Evolutionary conservation across 1,140 invertebrate genomes (phyloP), one percentile per base, ranked within the genome.

Genomic region (Macrobrachium rosenbergii): DNA sequence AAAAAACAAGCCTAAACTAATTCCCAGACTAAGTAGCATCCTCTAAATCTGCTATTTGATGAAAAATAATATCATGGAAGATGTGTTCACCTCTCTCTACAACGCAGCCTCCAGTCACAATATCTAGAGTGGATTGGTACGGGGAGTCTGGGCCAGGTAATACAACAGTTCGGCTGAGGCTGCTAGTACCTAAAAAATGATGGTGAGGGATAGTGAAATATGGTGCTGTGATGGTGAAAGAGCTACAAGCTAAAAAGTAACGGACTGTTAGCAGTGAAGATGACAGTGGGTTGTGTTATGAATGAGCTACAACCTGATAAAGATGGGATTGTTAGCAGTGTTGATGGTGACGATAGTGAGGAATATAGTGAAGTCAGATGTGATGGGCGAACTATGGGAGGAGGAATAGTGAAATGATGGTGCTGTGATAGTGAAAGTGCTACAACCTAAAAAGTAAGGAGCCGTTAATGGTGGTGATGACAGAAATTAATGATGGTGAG

Each of bases 1-100:
- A 52, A 2, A 52, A 8, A 37, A 37, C 28, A 3, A 37, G 28
- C 28, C 52, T 52, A 52, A 52, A 52, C 52, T 52, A 52, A 52
- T 52, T 2, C 52, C 52, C 6, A 52, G 7, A 52, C 6, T 5
- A 12, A 52, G 12, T 12, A 52, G 52, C 52, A 52, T 52, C 12
- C 52, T 52, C 52, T 52, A 52, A 52, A 8, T 52, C 45, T 6
- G 10, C 45, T 52, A 52, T 10, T 5, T 2, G 52, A 52, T 52
- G 8, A 52, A 52, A 52, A n/a, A n/a, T n/a, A n/a, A n/a, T n/a
- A n/a, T n/a, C n/a, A n/a, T n/a, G 17, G 17, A 43, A 23, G 17
- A 21, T 14, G 69, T 23, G n/a, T 28, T 72, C 69, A 72, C 69
- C 69, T 72, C 69, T 72, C 69, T 72, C 69, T 43, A 72, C 69